These are phyloP conservation scores for Euplexia lucipara DNA, from an alignment of 2,888 invertebrate species.

Conservation along the genomic window DNA sequence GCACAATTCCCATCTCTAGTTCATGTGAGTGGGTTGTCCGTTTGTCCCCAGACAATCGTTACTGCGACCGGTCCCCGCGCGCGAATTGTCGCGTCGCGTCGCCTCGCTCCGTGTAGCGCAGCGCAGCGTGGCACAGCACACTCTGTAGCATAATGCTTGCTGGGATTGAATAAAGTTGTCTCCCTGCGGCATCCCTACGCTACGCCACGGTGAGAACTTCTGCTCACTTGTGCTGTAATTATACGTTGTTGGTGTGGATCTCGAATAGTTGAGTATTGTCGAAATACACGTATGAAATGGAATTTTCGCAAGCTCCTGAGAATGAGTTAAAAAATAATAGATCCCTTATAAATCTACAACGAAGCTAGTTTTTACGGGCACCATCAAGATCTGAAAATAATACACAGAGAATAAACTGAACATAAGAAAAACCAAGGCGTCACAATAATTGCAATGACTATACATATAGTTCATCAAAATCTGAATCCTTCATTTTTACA, in stretches of 20 bases:
- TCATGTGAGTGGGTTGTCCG: not conserved
- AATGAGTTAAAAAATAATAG: not conserved
- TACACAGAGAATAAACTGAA: no score
- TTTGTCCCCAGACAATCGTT: conserved; percentile 5
- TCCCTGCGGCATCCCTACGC: conserved; percentile 7
- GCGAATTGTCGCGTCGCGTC: conserved; percentile 11
- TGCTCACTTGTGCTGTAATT: conserved; percentile 19
- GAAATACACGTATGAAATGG: not conserved
- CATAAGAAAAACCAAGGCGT: no score
- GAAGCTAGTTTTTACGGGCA: no score
- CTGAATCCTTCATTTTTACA: not conserved
- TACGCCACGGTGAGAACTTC: conserved; percentile 16
- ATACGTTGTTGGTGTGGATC: not conserved
- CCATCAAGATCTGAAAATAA: no score
- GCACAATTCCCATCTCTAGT: not conserved
- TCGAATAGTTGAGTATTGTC: conserved; percentile 1
- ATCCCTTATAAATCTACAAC: no score
- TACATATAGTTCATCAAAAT: not conserved
- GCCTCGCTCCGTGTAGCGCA: not conserved
- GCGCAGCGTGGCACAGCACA: not conserved
- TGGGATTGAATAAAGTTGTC: conserved; percentile 12
- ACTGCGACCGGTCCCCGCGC: conserved; percentile 20
- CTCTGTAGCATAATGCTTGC: not conserved
- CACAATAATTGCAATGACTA: no score
- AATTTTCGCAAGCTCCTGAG: not conserved